Evolutionary conservation across 2,113 vertebrate genomes (phyloP).

Genomic region (Callipepla californica): DNA sequence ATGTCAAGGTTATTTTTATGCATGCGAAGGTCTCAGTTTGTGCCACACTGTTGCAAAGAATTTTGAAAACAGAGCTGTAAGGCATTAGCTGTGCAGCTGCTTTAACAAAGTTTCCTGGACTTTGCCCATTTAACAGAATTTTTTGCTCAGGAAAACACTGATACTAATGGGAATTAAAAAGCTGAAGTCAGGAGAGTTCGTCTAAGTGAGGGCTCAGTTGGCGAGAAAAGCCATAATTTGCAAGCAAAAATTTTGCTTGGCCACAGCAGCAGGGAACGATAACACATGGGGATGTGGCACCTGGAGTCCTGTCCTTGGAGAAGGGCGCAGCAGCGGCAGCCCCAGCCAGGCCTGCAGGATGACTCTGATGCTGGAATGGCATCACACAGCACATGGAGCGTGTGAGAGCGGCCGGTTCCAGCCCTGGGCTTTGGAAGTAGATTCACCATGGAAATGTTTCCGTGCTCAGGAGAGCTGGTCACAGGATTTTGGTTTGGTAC

Average conservation of each 20-base stretch:
- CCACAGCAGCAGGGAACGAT: background rate
- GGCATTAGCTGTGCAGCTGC: slow-evolving; percentile 37
- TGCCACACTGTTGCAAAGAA: background rate
- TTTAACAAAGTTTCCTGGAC: slow-evolving; percentile 32
- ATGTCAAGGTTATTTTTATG: background rate
- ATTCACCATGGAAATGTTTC: background rate
- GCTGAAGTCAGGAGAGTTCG: slow-evolving; percentile 13
- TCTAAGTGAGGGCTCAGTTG: background rate
- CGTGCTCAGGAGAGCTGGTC: background rate
- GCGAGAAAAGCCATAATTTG: slow-evolving; percentile 40
- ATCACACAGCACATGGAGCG: accelerated
- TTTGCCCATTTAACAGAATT: background rate
- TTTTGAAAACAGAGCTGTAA: background rate
- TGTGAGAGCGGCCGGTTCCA: background rate
- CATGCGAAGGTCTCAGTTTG: background rate
- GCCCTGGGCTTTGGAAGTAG: background rate
- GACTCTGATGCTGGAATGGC: background rate
- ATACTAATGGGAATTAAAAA: slow-evolving; percentile 45
- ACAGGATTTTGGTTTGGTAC: background rate
- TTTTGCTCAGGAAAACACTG: slow-evolving; percentile 8
- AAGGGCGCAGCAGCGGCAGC: background rate
- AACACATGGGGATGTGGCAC: slow-evolving; percentile 21
- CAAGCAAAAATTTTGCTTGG: slow-evolving; percentile 58
- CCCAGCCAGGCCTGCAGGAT: background rate
- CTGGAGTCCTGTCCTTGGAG: slow-evolving; percentile 9